Evolutionary conservation across 2,113 vertebrate species (phyloP).

Genomic region (Caracal caracal): DNA sequence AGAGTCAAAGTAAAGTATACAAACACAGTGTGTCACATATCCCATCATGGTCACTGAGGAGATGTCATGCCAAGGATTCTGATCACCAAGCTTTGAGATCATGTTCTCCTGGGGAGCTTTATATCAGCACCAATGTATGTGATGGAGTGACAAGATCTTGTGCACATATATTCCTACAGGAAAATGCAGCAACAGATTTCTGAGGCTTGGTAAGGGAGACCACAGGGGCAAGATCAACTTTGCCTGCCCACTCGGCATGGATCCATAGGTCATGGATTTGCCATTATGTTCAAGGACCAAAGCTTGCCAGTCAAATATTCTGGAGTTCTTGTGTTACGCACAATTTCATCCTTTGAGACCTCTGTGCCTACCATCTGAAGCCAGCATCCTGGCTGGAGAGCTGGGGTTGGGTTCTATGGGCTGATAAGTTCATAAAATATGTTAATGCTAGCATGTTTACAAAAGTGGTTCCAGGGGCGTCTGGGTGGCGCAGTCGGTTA

Average conservation of each 20-base stretch:
- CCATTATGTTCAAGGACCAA: background rate
- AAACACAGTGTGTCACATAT: background rate
- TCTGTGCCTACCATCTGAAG: background rate
- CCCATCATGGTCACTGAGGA: background rate
- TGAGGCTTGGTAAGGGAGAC: background rate
- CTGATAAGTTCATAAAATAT: background rate
- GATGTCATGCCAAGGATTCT: background rate
- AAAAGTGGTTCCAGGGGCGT: background rate
- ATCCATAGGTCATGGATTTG: background rate
- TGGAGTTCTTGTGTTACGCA: too few species aligned
- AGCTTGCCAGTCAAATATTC: background rate
- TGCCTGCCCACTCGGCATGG: background rate
- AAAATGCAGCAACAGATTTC: background rate
- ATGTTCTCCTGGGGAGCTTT: too few species aligned
- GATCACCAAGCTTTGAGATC: background rate
- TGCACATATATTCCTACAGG: rapidly evolving
- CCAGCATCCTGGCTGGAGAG: background rate
- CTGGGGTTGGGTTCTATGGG: background rate
- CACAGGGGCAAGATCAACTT: background rate
- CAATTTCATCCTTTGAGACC: background rate
- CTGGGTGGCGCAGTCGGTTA: too few species aligned
- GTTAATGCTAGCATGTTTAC: background rate
- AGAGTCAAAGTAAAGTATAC: background rate
- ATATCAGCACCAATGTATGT: background rate
- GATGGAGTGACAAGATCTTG: background rate